These are phyloP conservation scores for Erebia palarica DNA, from an alignment of 2,888 invertebrate genomes.

Conservation along the genomic window DNA sequence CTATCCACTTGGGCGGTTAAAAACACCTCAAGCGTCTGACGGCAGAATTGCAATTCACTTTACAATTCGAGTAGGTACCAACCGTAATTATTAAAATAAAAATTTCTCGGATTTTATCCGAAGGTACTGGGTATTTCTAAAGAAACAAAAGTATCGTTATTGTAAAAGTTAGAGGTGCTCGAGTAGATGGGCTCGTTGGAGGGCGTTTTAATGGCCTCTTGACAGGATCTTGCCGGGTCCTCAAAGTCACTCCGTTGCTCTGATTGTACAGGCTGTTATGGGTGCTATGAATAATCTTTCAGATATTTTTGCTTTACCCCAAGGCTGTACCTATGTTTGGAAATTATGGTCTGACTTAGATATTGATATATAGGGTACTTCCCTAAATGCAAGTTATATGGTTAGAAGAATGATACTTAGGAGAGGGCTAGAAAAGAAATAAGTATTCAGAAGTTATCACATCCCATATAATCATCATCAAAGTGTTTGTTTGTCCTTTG, in stretches of 20 bases:
- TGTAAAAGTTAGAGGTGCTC: constrained; percentile 65
- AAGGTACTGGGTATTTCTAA: constrained; percentile 30
- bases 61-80: background rate
- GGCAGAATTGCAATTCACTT: background rate
- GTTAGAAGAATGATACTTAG: too few relatives aligned
- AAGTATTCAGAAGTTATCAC: too few relatives aligned
- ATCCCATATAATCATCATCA: too few relatives aligned
- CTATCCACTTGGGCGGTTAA: background rate
- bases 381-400: too few relatives aligned
- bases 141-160: constrained; percentile 46
- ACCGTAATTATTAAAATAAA: background rate
- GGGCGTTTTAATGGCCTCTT: constrained; percentile 79
- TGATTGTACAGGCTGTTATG: constrained; percentile 70
- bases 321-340: background rate
- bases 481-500: too few relatives aligned
- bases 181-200: constrained; percentile 74
- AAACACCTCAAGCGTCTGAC: background rate
- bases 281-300: constrained; percentile 65
- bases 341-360: background rate
- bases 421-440: too few relatives aligned
- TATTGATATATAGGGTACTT: too few relatives aligned
- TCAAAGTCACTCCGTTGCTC: constrained; percentile 80
- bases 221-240: constrained; percentile 68
- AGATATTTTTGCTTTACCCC: constrained; percentile 4
- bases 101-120: constrained; percentile 1